Evolutionary conservation across 2,797 vertebrate species (phyloP), one percentile per base, ranked within the genome.

Genomic region (Silurus aristotelis): DNA sequence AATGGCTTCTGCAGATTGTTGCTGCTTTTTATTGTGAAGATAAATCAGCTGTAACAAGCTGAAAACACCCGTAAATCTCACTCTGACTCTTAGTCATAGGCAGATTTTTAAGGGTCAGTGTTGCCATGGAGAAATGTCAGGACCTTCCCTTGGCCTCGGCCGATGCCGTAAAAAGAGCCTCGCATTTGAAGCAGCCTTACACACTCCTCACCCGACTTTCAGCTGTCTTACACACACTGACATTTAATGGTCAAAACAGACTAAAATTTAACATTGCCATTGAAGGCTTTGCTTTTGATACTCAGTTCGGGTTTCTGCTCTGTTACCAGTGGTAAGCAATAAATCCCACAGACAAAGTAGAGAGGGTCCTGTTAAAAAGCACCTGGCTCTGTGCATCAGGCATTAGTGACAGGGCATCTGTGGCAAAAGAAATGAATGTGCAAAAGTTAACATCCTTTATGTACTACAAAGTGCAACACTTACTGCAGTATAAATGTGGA

Each of bases 11-110:
- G 90, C 95, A 95, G 95, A 96, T 93, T 95, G 94, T 95, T 95
- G 93, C 94, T 93, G 92, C 94, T 92, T 95, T 96, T 96, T 95
- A 96, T 95, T 94, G 94, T 94, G 92, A 92, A 92, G 93, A 95
- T 96, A 96, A 96, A 96, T 96, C 95, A 95, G 94, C 93, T 93
- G 94, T 95, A 96, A 96, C 95, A 95, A 96, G 95, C 94, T 93
- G 93, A 95, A 95, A 95, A 95, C 94, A 95, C 91, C 87, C 93
- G 89, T 96, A 96, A 96, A 96, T 96, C 94, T 93, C 85, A 55
- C 68, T 43, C 79, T 3, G 85, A 87, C 92, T 92, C 94, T 92
- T 19, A 88, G 92, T 94, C 95, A 92, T 93, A 91, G 82, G 64
- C 88, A 91, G 90, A 90, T 91, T 92, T 80, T 91, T 87, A 88